A percentile compares a stretch with the other conserved stretches of the same genome.
Evolutionary conservation across 2,797 vertebrate species (phyloP).

Genomic region (Helostoma temminkii): DNA sequence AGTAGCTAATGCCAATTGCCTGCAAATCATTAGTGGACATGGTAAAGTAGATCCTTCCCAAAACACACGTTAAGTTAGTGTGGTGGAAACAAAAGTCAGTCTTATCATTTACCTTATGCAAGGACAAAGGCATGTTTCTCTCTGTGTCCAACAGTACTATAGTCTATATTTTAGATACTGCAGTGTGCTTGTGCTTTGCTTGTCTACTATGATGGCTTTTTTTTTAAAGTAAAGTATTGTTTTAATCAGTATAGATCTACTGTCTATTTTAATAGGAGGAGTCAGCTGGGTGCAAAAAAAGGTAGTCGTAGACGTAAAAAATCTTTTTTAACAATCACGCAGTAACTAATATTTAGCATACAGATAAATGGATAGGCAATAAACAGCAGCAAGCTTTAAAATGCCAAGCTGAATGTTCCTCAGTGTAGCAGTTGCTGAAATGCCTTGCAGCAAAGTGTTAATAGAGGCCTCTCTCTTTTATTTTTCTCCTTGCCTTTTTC

Average conservation of each 20-base stretch:
- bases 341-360: slow-evolving; percentile 12
- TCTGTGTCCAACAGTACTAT: background rate
- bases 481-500: slow-evolving; percentile 26
- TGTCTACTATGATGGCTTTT: slow-evolving; percentile 5
- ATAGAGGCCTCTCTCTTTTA: slow-evolving; percentile 33
- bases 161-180: slow-evolving; percentile 9
- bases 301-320: background rate
- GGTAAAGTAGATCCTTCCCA: slow-evolving; percentile 36
- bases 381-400: slow-evolving; percentile 49
- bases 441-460: slow-evolving; percentile 49
- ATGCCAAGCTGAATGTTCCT: slow-evolving; percentile 53
- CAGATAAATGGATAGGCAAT: slow-evolving; percentile 29
- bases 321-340: slow-evolving; percentile 23
- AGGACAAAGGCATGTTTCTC: slow-evolving; percentile 60
- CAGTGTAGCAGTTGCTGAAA: slow-evolving; percentile 46
- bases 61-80: slow-evolving; percentile 36
- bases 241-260: background rate
- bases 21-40: slow-evolving; percentile 61
- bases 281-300: slow-evolving; percentile 5
- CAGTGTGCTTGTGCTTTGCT: background rate
- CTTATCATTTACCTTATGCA: slow-evolving; percentile 60
- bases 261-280: background rate
- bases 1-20: slow-evolving; percentile 50
- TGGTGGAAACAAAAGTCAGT: slow-evolving; percentile 42
- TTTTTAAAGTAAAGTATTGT: background rate